Evolutionary conservation across 2,888 invertebrate species (phyloP), one percentile per base, ranked within the genome.

Genomic region (Scrobipalpa atriplicella): DNA sequence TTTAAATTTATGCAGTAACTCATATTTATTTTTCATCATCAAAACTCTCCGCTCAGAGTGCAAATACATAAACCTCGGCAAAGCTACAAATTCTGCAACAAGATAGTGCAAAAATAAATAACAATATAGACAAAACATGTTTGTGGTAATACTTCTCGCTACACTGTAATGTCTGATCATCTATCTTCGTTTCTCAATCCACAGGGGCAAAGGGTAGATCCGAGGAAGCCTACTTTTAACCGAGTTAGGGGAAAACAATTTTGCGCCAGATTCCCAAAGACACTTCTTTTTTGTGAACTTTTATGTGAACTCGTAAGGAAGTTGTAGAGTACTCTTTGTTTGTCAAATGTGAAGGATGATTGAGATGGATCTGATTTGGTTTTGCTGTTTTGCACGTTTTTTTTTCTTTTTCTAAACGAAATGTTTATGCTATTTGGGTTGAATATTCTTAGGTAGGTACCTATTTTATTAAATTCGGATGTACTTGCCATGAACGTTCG

Each of bases 111-210:
- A 41, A 61, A 72, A 73, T 72, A 75, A 73, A 75, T 69, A 75
- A 72, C 69, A 72, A 73, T 72, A 61, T 36, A 62, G 19, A 62
- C 18, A 54, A 64, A 68, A 66, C 56, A 68, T 66, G 65, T 68
- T 63, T 21, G 43, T 29, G 39, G 66, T 68, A 66, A 68, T 54
- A 64, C 66, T 64, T 66, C 68, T 62, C 69, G 67, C 71, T 70
- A 70, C 64, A 62, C 70, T 78, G 77, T 83, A 81, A 83, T 80
- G 82, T 78, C 75, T 76, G 77, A 79, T 82, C 84, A 84, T 87
- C 83, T 79, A 83, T 87, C 87, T 86, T 87, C 85, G 86, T 87
- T 87, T 82, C 80, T 71, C 77, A 78, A 80, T 80, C 78, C 82
- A 77, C 77, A 71, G 78, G 78, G 80, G 85, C 78, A 76, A 80